Percentiles rank a stretch among this genome's conserved stretches.
Conservation (phyloP, 2,113 vertebrate genomes). For the Solea solea region DNA sequence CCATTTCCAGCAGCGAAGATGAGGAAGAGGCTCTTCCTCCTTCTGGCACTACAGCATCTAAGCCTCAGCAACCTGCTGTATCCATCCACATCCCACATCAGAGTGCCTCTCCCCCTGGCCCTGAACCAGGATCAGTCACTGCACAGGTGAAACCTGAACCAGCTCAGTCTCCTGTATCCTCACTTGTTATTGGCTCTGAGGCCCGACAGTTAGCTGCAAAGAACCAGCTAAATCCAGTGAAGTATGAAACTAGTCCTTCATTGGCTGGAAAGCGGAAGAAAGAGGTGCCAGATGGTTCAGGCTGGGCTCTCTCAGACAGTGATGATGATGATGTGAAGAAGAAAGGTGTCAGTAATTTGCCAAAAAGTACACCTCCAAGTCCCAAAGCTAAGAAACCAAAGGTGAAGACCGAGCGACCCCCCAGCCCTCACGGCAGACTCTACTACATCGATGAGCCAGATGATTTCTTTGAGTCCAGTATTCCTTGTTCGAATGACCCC, state of each 20-base stretch:
- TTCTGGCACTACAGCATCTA: conserved; percentile 40
- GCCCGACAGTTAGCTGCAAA: conserved; percentile 82
- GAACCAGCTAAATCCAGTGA: conserved; percentile 82
- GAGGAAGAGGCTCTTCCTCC: conserved; percentile 76
- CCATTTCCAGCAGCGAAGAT: conserved; percentile 94
- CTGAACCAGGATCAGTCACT: conserved; percentile 1
- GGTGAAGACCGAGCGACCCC: conserved; percentile 61
- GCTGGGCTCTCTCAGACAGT: conserved; percentile 95
- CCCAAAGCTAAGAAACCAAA: conserved; percentile 71
- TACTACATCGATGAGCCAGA: conserved; percentile 72
- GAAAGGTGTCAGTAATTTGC: conserved; percentile 18
- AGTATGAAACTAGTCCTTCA: conserved; percentile 48
- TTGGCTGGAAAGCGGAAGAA: conserved; percentile 81
- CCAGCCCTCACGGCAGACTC: conserved; percentile 54
- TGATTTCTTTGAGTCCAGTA: conserved; percentile 85
- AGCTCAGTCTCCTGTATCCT: conserved; percentile 50
- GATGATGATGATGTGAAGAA: conserved; percentile 75
- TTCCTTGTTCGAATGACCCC: conserved; percentile 80
- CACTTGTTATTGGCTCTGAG: conserved; percentile 80
- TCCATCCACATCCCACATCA: conserved; percentile 10
- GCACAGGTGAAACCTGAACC: conserved; percentile 63
- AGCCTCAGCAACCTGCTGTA: neutral
- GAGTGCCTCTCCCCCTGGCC: conserved; percentile 16
- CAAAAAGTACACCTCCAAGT: conserved; percentile 52
- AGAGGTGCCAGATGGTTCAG: conserved; percentile 78